Conservation (phyloP, 2,113 vertebrate species). For the Jaculus jaculus region DNA sequence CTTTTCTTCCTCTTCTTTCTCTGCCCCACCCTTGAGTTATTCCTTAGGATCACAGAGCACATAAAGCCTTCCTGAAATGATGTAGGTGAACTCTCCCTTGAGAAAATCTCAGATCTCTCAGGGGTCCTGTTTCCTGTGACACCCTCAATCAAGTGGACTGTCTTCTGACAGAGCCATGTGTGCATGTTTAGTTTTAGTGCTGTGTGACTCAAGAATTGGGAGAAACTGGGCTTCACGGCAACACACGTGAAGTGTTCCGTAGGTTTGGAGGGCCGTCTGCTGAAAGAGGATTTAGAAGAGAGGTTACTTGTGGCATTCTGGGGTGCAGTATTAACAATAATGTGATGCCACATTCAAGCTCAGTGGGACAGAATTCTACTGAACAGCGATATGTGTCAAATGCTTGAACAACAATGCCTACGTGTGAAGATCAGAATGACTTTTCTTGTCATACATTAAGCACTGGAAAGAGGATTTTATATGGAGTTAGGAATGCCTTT, state of each 20-base stretch:
- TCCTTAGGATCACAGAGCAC: neutral
- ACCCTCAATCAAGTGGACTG: neutral
- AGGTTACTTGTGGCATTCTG: neutral
- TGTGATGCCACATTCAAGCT: neutral
- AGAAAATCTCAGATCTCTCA: neutral
- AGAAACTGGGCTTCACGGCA: neutral
- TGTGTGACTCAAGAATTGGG: neutral
- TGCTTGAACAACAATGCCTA: neutral
- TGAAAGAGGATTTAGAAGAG: slow-evolving; percentile 3
- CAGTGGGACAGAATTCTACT: neutral
- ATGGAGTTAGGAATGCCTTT: neutral
- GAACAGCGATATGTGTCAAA: neutral
- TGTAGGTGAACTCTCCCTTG: neutral
- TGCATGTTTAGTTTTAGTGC: neutral
- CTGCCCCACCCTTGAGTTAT: neutral
- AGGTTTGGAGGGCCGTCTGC: neutral
- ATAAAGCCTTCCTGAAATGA: slow-evolving; percentile 9
- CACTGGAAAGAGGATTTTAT: neutral
- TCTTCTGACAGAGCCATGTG: neutral
- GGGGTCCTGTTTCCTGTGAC: neutral
- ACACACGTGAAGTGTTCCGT: neutral
- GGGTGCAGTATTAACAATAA: slow-evolving; percentile 8
- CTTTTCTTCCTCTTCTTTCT: neutral
- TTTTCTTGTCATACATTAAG: neutral
- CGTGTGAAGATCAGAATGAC: neutral